Conservation (phyloP, 2,113 vertebrate species). For the Pan troglodytes region NHGRI_mPanTro3-v2.1_pri NC_072402.2:60521001-60521500, state of each 20-base stretch:
- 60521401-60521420: background rate
- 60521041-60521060: background rate
- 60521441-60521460: constrained; percentile 39
- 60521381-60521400: background rate
- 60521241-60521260: background rate
- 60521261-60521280: background rate
- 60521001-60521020: background rate
- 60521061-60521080: background rate
- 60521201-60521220: background rate
- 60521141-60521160: background rate
- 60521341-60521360: background rate
- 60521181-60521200: background rate
- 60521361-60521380: background rate
- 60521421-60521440: constrained; percentile 45
- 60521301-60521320: background rate
- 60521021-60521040: background rate
- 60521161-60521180: background rate
- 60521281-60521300: background rate
- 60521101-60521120: background rate
- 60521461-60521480: constrained; percentile 23
- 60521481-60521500: constrained; percentile 31
- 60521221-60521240: background rate
- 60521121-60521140: background rate
- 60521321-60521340: background rate
- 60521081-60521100: background rate